A percentile compares a stretch with the other conserved stretches of the same genome.
Evolutionary conservation across 2,113 vertebrate species (phyloP).

Genomic region (Lepus americanus): DNA sequence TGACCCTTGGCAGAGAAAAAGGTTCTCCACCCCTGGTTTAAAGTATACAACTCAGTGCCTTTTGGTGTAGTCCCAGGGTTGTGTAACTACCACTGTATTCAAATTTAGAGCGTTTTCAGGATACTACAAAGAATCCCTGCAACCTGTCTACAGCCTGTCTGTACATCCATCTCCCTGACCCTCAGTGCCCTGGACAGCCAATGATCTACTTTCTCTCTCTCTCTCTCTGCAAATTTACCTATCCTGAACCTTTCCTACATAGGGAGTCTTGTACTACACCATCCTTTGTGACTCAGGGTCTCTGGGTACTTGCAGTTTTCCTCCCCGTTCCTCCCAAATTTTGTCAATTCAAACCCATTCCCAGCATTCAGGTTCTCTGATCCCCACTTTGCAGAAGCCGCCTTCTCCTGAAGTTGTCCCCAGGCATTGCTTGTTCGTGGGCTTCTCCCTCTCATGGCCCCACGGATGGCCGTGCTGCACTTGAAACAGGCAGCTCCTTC

Average conservation of each 20-base stretch:
- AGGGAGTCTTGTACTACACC: not conserved
- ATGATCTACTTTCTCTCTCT: not conserved
- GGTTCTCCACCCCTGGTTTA: not conserved
- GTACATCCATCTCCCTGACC: not conserved
- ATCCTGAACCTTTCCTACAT: not conserved
- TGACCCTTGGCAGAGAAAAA: no score
- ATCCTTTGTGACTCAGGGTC: not conserved
- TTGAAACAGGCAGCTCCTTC: not conserved
- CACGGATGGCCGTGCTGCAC: rapidly evolving
- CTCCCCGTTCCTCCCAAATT: not conserved
- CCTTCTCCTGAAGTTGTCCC: not conserved
- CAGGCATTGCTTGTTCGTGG: not conserved
- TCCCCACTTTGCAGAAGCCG: not conserved
- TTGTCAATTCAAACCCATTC: not conserved
- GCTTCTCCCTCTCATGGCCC: not conserved
- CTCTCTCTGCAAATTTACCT: not conserved
- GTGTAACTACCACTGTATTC: not conserved
- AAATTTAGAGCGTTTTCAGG: conserved; percentile 42
- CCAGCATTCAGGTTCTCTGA: not conserved
- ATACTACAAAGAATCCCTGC: not conserved
- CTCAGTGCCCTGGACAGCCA: not conserved
- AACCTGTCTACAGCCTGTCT: not conserved
- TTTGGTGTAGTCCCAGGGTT: not conserved
- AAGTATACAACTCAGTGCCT: not conserved
- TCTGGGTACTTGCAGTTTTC: not conserved